phyloP scores from a whole-genome alignment of 2,888 invertebrate genomes.

The Eulithis prunata region DNA sequence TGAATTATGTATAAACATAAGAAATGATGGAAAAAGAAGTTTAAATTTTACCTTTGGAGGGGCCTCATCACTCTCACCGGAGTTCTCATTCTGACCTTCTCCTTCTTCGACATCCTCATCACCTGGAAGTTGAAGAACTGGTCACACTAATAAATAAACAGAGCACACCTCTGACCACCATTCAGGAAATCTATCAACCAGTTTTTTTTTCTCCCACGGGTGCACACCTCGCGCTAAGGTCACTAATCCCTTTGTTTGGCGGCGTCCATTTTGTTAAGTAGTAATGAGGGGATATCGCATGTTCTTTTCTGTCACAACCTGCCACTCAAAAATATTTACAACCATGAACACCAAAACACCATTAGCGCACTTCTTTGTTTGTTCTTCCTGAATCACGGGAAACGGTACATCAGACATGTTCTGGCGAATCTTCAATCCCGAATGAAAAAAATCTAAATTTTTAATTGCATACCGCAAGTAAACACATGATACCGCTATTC shows the following conservation, averaged over 20 bases:
- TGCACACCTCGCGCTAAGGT: conserved; percentile 81
- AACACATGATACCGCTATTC: conserved; percentile 86
- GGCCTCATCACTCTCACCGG: conserved; percentile 90
- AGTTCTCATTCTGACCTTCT: conserved; percentile 87
- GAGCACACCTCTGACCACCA: conserved; percentile 56
- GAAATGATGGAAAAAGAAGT: conserved; percentile 15
- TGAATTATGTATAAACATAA: conserved; percentile 6
- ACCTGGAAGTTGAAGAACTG: conserved; percentile 77
- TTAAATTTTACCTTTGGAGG: conserved; percentile 81
- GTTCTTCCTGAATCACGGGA: conserved; percentile 46
- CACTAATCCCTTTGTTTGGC: conserved; percentile 90
- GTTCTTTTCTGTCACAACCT: conserved; percentile 85
- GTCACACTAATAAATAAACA: conserved; percentile 69
- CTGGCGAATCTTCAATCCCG: conserved; percentile 44
- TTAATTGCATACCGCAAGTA: conserved; percentile 85
- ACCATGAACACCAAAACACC: conserved; percentile 72
- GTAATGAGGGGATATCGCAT: conserved; percentile 88
- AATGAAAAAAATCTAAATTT: conserved; percentile 73
- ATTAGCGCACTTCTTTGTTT: conserved; percentile 50
- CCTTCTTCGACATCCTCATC: conserved; percentile 90
- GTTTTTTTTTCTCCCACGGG: conserved; percentile 57
- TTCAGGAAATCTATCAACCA: conserved; percentile 56
- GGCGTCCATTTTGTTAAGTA: conserved; percentile 91
- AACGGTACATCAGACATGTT: conserved; percentile 41
- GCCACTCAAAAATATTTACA: conserved; percentile 84